Evolutionary conservation across 1,140 invertebrate species (phyloP), one percentile per base, ranked within the genome.

Genomic region (Saccostrea glomerata): DNA sequence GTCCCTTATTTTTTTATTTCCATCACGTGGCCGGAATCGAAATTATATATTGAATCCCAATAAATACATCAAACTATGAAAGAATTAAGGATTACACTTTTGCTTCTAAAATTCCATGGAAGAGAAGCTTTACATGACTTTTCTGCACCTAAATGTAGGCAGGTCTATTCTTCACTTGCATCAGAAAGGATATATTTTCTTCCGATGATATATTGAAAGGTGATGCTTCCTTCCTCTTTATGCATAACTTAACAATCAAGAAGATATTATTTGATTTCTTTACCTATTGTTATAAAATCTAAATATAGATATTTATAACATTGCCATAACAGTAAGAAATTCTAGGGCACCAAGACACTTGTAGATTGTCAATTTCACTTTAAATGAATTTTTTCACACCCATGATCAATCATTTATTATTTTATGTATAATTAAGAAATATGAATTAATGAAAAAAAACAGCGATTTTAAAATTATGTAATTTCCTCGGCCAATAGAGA

Each of bases 351-450:
- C 47, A 47, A 5, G 9, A 47, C 5, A 47, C 47, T 47, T 47
- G 47, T 9, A 47, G 47, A 47, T 47, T 47, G 47, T 47, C 9
- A 47, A 47, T 47, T 47, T 7, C 47, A 47, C 5, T 47, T 47
- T 47, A 47, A 47, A 7, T 47, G 0, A n/a, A 6, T 60, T 17
- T 63, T 63, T 20, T 63, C 58, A 63, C 58, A 63, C 17, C 58
- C 58, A 17, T 20, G 17, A 63, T 63, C 17, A 63, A 63, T 63
- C 58, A 63, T 63, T 63, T 63, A 63, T 63, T 63, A 63, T 63
- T 63, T 63, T 63, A 63, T 63, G 58, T 63, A 63, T 63, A 63
- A 63, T 63, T 63, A 63, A 63, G 58, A 63, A 15, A 20, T 63
- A 63, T 17, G 58, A 63, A 63, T 17, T 20, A 63, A 63, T 63